Base-by-base conservation (phyloP, 2,888 invertebrate species). In the Harmothoe impar region DNA sequence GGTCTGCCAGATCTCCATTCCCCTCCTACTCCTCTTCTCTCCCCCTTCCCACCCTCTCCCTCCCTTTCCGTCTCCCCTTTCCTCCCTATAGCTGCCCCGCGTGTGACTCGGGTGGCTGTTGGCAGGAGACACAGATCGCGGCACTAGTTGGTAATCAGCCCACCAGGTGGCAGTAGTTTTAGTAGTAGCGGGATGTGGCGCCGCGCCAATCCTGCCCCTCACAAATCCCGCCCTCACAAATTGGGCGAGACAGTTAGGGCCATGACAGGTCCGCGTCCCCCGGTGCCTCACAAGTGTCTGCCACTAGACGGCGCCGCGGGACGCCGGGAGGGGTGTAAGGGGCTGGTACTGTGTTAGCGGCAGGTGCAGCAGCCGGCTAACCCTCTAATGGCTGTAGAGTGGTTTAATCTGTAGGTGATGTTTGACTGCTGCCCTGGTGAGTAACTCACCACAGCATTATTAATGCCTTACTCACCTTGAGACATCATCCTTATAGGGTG, bases 201-300 rank as follows among this genome's bases (percentile, higher is more conserved):
- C 17, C 25, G n/a, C 3, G 72, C 72, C 72, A 25, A 29, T 72
- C 29, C 15, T 3, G 17, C 3, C 72, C 3, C n/a, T 25, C 29
- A 72, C 72, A 72, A 72, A 72, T 25, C 15, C 5, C 0, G 29
- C 72, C 3, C n/a, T 25, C 29, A 72, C 72, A 72, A 72, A 72
- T 72, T 72, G 72, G 72, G 29, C 29, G 72, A 25, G 72, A 29
- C 72, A 72, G 72, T 72, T 29, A 72, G 72, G 29, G 72, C 72
- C 25, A 25, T 72, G 72, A 72, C 72, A 72, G 25, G 72, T 29
- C 29, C 15, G 72, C 29, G 72, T 72, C 72, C 29, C 72, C 29
- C 43, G 43, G 43, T 10, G 10, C 10, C 43, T 43, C 10, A 43
- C 43, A 43, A 43, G 43, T 10, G 43, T 43, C 43, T 43, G 5